These are phyloP conservation scores for Hypercompe scribonia DNA, from an alignment of 2,888 invertebrate genomes.

Conservation along the genomic window DNA sequence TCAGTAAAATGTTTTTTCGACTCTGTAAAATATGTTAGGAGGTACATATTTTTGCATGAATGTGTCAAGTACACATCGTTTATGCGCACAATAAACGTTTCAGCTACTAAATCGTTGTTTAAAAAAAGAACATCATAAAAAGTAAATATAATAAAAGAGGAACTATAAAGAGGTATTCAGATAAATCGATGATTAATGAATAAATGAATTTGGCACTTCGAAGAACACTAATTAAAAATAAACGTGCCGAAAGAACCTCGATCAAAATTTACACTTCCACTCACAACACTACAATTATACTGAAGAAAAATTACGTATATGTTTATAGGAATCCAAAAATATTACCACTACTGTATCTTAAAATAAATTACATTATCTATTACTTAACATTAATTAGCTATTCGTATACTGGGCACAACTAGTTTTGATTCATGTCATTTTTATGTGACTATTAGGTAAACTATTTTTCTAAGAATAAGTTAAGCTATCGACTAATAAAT, in stretches of 20 bases:
- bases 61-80: conserved; percentile 3
- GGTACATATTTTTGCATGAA: conserved; percentile 2
- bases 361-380: conserved; percentile 82
- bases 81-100: conserved; percentile 3
- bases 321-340: conserved; percentile 87
- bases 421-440: conserved; percentile 86
- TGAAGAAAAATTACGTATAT: conserved; percentile 83
- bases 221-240: conserved; percentile 63
- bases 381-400: conserved; percentile 81
- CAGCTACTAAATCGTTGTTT: conserved; percentile 48
- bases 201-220: conserved; percentile 82
- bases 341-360: conserved; percentile 86
- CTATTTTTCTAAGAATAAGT: conserved; percentile 85
- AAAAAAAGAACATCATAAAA: conserved; percentile 54
- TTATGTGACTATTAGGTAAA: conserved; percentile 84
- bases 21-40: background rate
- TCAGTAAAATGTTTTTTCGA: conserved; percentile 48
- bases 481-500: conserved; percentile 85
- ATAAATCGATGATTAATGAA: conserved; percentile 63
- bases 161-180: conserved; percentile 71
- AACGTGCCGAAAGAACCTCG: conserved; percentile 75
- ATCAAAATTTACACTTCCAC: conserved; percentile 64
- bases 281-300: conserved; percentile 63
- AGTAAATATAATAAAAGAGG: conserved; percentile 61
- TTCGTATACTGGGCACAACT: conserved; percentile 87